Evolutionary conservation across 2,113 vertebrate species (phyloP), one percentile per base, ranked within the genome.

Genomic region (Brachyhypopomus occidentalis): DNA sequence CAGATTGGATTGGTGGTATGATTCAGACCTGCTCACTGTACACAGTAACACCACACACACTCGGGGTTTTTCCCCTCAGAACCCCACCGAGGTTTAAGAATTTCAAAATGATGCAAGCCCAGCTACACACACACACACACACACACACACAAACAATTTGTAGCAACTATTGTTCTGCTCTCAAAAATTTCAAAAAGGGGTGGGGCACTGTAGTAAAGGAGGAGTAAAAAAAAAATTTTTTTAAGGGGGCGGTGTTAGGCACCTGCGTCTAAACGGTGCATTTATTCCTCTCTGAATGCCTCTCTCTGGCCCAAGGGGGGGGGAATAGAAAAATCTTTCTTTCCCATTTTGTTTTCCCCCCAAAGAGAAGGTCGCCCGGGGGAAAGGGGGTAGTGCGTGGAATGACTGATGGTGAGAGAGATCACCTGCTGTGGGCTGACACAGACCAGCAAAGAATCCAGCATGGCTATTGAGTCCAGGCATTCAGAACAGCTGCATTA

Each of bases 161-260:
- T 30, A 45, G 63, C 63, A 27, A 22, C 71, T 58, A 81, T 66
- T 81, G 71, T 75, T 75, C 79, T 41, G 2, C 78, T 48, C 14
- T 66, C 41, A 80, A 3, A 34, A 25, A 63, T 27, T 20, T 22
- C 71, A 25, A 30, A 14, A 75, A 75, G 25, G 30, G 27, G 22
- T 41, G 59, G 4, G 59, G 72, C 78, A 56, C 59, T 66, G 59
- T 66, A 36, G 76, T 59, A 74, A 56, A 73, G 71, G 20, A 12
- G 64, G 38, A 22, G 34, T 36, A 2, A 4, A 2, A 3, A 5
- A 30, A 72, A 17, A 23, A 25, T 11, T 34, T 22, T 45, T 58
- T 72, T 72, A 56, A 72, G n/a, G n/a, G 70, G 63, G 41, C 19
- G 16, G n/a, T 12, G 11, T 73, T 58, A 73, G 70, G 52, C 74